phyloP scores from a whole-genome alignment of 2,797 vertebrate species.

The Zonotrichia albicollis region DNA sequence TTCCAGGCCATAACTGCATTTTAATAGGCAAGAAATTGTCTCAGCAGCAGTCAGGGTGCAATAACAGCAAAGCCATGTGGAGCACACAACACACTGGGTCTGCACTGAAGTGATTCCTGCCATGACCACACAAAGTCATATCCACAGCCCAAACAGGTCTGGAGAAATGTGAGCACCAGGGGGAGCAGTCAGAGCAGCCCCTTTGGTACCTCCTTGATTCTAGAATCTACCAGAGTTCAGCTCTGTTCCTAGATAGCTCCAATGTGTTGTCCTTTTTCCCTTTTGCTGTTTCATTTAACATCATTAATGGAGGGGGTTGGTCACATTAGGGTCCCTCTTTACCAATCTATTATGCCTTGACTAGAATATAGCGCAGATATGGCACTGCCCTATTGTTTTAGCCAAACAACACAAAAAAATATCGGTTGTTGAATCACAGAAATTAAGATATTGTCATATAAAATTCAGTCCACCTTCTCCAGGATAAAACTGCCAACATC shows the following conservation, averaged over 20 bases:
- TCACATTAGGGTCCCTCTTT: background rate
- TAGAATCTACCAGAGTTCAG: background rate
- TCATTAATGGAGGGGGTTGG: background rate
- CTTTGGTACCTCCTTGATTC: background rate
- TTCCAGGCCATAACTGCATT: constrained; percentile 56
- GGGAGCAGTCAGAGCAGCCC: background rate
- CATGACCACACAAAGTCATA: background rate
- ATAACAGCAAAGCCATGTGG: constrained; percentile 43
- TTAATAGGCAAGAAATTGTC: constrained; percentile 72
- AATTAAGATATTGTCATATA: background rate
- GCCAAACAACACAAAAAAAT: background rate
- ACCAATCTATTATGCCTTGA: background rate
- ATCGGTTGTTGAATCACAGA: background rate
- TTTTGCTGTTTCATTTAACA: background rate
- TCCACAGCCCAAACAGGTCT: background rate
- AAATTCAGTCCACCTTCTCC: background rate
- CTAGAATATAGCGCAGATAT: background rate
- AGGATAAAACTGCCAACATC: background rate
- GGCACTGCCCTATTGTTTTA: background rate
- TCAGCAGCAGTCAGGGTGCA: constrained; percentile 64
- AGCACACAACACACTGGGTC: background rate
- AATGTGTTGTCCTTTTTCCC: background rate
- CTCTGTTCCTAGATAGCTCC: background rate
- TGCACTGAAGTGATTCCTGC: background rate
- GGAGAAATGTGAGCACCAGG: background rate